Evolutionary conservation across 2,797 vertebrate species (phyloP).

Genomic region (Lophius americanus): DNA sequence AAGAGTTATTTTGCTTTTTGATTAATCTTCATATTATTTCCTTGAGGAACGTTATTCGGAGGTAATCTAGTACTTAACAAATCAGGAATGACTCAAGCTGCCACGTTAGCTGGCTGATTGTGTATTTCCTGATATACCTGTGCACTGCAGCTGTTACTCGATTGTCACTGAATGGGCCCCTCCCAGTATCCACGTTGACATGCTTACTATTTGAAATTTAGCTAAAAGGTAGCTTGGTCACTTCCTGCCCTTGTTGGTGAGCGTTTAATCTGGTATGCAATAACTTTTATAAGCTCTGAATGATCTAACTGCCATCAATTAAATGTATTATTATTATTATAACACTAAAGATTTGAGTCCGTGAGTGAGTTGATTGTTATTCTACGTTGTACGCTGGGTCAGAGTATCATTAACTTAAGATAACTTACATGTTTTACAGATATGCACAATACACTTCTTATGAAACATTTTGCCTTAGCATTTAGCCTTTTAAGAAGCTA

Average conservation of each 20-base stretch:
- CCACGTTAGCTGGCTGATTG: neutral
- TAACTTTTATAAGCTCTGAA: neutral
- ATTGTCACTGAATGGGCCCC: conserved; percentile 27
- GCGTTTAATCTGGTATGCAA: neutral
- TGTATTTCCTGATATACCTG: conserved; percentile 61
- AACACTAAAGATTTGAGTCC: conserved; percentile 17
- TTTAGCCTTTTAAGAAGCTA: too few relatives aligned
- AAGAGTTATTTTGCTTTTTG: too few relatives aligned
- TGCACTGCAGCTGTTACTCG: neutral
- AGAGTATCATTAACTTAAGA: neutral
- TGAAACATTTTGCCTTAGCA: too few relatives aligned
- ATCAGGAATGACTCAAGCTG: neutral
- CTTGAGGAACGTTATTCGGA: too few relatives aligned
- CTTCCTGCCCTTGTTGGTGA: conserved; percentile 17
- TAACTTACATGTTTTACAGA: neutral
- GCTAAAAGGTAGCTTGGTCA: neutral
- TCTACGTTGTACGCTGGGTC: neutral
- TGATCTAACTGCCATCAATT: neutral
- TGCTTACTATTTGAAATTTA: neutral
- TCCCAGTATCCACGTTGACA: conserved; percentile 54
- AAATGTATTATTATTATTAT: too few relatives aligned
- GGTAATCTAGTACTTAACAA: too few relatives aligned
- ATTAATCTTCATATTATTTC: too few relatives aligned
- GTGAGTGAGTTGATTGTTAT: conserved; percentile 31
- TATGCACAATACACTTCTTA: neutral